Conservation (phyloP, 2,888 invertebrate species). For the Cephus pygmeus region DNA sequence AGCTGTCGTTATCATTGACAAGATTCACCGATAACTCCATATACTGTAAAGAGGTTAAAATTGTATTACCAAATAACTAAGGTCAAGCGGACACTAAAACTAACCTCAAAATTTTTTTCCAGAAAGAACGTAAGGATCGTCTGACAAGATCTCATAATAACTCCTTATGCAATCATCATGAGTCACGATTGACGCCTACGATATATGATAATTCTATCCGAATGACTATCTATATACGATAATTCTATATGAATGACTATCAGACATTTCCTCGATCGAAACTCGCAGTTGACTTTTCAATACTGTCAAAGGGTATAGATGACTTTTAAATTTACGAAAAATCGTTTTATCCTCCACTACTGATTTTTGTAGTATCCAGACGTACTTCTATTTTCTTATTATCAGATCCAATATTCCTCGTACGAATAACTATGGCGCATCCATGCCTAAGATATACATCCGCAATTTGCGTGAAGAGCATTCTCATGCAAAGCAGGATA, state of each 20-base stretch:
- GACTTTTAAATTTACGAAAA: neutral
- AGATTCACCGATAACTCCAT: neutral
- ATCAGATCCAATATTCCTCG: neutral
- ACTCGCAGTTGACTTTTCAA: neutral
- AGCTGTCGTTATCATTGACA: neutral
- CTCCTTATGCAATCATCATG: neutral
- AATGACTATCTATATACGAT: too few species aligned
- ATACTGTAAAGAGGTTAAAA: neutral
- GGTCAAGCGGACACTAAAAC: neutral
- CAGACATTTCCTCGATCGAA: neutral
- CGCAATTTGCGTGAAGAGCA: neutral
- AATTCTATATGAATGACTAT: neutral
- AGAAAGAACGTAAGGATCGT: neutral
- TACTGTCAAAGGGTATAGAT: too few species aligned
- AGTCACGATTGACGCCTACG: neutral
- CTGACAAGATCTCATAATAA: neutral
- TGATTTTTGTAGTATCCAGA: neutral
- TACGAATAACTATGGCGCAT: neutral
- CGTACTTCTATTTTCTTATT: neutral
- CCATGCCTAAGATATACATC: neutral
- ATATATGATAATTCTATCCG: neutral
- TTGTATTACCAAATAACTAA: neutral
- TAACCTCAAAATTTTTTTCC: neutral
- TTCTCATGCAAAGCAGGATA: slow-evolving; percentile 10
- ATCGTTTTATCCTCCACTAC: neutral